Percentiles rank a stretch among this genome's conserved stretches.
These are phyloP conservation scores for Hemibagrus wyckioides DNA, from an alignment of 2,113 vertebrate genomes.

Conservation along the genomic window DNA sequence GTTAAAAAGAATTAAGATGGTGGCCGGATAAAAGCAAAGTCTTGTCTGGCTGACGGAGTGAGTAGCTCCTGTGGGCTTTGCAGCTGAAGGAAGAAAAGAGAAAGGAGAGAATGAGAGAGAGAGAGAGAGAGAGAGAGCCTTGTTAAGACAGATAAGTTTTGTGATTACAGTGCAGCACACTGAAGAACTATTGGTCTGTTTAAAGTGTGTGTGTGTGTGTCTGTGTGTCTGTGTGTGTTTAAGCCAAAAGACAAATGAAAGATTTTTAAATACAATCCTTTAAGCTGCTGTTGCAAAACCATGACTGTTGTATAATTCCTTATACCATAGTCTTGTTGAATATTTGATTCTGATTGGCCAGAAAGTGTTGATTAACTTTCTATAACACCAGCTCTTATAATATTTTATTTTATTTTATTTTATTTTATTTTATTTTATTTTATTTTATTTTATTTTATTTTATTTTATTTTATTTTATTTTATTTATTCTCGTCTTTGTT, in stretches of 20 bases:
- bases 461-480: no score
- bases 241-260: background rate
- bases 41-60: constrained; percentile 31
- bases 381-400: background rate
- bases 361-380: background rate
- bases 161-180: background rate
- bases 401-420: no score
- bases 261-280: background rate
- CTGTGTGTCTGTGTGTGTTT: background rate
- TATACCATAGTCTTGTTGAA: background rate
- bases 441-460: no score
- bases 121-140: background rate
- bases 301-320: background rate
- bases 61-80: constrained; percentile 32
- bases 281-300: background rate
- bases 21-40: constrained; percentile 47
- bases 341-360: background rate
- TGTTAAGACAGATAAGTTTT: constrained; percentile 9
- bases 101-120: background rate
- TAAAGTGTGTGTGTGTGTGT: background rate
- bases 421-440: no score
- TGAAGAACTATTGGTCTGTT: background rate
- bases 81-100: background rate
- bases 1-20: constrained; percentile 50
- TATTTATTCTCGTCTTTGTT: no score